phyloP scores from a whole-genome alignment of 1,140 invertebrate species.

The Sweltsa coloradensis region DNA sequence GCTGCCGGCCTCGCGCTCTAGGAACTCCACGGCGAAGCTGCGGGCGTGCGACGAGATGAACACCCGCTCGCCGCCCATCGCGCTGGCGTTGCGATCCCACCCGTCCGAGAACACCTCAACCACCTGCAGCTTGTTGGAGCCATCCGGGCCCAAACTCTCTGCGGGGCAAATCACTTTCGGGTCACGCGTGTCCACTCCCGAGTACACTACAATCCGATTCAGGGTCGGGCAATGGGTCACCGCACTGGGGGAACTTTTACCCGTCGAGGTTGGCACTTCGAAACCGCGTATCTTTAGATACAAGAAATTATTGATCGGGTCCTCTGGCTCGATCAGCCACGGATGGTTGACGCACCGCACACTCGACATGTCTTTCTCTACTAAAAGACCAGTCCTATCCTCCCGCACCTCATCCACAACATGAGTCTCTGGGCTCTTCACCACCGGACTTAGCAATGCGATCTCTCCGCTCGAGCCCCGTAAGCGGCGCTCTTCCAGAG shows the following conservation, averaged over 20 bases:
- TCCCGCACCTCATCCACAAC: slow-evolving; percentile 10
- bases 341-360: slow-evolving; percentile 54
- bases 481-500: slow-evolving; percentile 44
- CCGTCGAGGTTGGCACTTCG: neutral
- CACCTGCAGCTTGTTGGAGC: slow-evolving; percentile 21
- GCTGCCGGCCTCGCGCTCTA: slow-evolving; percentile 52
- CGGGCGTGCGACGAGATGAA: slow-evolving; percentile 42
- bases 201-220: slow-evolving; percentile 63
- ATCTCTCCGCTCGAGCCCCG: slow-evolving; percentile 60
- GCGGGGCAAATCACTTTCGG: slow-evolving; percentile 53
- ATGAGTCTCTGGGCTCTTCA: slow-evolving; percentile 31
- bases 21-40: slow-evolving; percentile 57
- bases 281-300: slow-evolving; percentile 38
- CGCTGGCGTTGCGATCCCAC: slow-evolving; percentile 38
- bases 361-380: slow-evolving; percentile 9
- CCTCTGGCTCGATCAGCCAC: slow-evolving; percentile 63
- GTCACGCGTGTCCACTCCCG: slow-evolving; percentile 41
- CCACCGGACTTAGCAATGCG: slow-evolving; percentile 34
- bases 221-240: slow-evolving; percentile 48
- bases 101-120: slow-evolving; percentile 63
- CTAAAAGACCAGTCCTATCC: neutral
- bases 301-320: slow-evolving; percentile 51
- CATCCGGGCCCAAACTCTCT: slow-evolving; percentile 21
- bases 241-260: neutral
- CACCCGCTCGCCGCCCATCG: slow-evolving; percentile 17